Percentiles rank a stretch among this genome's conserved stretches.
phyloP scores from a whole-genome alignment of 2,113 vertebrate species.

The Manacus vitellinus region DNA sequence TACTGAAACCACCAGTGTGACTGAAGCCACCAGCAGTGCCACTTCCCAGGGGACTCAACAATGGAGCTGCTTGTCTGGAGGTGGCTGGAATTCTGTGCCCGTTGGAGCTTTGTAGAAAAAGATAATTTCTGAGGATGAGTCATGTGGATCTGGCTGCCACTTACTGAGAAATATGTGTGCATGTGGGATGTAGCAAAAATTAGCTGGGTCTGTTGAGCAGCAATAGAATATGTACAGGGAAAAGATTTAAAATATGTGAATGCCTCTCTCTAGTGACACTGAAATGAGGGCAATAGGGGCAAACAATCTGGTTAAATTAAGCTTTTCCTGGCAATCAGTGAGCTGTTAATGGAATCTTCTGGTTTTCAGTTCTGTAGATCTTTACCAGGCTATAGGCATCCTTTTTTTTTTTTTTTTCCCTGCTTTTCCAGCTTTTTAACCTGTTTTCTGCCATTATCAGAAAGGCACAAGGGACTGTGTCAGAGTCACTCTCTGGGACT shows the following conservation, averaged over 20 bases:
- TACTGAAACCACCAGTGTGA: not conserved
- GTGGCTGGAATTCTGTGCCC: not conserved
- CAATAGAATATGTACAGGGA: not conserved
- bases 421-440: not conserved
- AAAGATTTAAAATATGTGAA: not conserved
- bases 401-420: not conserved
- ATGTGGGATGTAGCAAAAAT: not conserved
- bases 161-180: not conserved
- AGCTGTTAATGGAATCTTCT: not conserved
- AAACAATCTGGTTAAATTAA: not conserved
- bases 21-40: not conserved
- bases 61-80: accelerated
- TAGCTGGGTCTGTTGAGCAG: not conserved
- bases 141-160: not conserved
- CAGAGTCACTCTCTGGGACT: not conserved
- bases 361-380: not conserved
- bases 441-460: not conserved
- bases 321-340: not conserved
- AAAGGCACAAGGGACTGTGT: not conserved
- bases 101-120: not conserved
- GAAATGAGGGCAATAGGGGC: not conserved
- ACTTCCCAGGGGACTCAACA: not conserved
- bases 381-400: not conserved
- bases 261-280: not conserved
- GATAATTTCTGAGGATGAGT: constrained; percentile 19